Base-by-base conservation (phyloP, 2,888 invertebrate species). In the Meandrusa payeni region DNA sequence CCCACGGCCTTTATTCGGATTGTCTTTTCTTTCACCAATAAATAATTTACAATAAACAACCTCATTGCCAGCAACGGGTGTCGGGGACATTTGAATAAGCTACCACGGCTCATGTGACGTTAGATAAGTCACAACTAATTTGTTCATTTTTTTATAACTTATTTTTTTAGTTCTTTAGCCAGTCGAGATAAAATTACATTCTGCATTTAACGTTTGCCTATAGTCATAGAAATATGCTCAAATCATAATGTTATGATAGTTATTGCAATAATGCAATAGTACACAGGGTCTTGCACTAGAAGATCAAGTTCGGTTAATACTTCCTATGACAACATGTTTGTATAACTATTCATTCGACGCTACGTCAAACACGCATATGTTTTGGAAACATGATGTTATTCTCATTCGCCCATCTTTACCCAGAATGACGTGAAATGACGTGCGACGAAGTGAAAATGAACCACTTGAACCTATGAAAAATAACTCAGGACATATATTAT, bases 321-420 rank as follows among this genome's bases (percentile, higher is more conserved):
- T 40, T 32, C 24, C 32, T 12, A 4, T 2, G n/a, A 33, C 20
- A 33, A 41, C 40, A 32, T 41, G 33, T 41, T 41, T 33, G 11
- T 32, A 23, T 12, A n/a, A 3, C 2, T 7, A 4, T 19, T 17
- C 3, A 2, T 6, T 27, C 4, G 1, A 2, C n/a, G 5, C 28
- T 38, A 20, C 37, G 37, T 38, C 37, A 38, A 28, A 17, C 20
- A 9, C 2, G 36, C 13, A 13, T 7, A 23, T 36, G 36, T 36
- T 36, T 36, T 26, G 26, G 26, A 13, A 36, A 26, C 36, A 36
- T 7, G 5, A 10, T 27, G 12, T 27, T 32, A 10, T 36, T 6
- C 10, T 24, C 15, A 24, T 24, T 15, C 3, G 7, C 9, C 10
- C 2, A 3, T n/a, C n/a, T 34, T 22, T 24, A 17, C 17, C 13